A percentile compares a stretch with the other conserved stretches of the same genome.
These are phyloP conservation scores for Sitophilus oryzae DNA, from an alignment of 1,140 invertebrate genomes.

Conservation along the genomic window DNA sequence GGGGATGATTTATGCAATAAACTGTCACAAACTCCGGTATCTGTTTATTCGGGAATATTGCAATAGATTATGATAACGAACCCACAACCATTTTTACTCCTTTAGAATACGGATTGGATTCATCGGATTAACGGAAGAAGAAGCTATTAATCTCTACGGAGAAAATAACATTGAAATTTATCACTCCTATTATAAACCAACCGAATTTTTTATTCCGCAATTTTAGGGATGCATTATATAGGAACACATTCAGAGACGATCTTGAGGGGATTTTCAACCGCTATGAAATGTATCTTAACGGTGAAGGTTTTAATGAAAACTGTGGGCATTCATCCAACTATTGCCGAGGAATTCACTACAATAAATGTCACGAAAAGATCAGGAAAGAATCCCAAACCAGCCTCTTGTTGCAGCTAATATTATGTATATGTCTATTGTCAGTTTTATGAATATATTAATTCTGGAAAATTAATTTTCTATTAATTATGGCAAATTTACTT, in stretches of 20 bases:
- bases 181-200: conserved; percentile 89
- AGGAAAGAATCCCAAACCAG: conserved; percentile 73
- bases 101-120: conserved; percentile 91
- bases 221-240: conserved; percentile 92
- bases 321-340: conserved; percentile 95
- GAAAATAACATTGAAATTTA: conserved; percentile 76
- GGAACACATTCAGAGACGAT: conserved; percentile 96
- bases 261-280: conserved; percentile 90
- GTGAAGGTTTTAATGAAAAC: conserved; percentile 83
- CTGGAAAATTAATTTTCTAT: too few relatives aligned
- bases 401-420: conserved; percentile 79
- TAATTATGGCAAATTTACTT: too few relatives aligned
- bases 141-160: conserved; percentile 60
- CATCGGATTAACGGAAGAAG: conserved; percentile 90
- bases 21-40: conserved; percentile 93
- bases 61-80: conserved; percentile 87
- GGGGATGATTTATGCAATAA: conserved; percentile 86
- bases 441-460: too few relatives aligned
- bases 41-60: conserved; percentile 87
- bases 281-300: conserved; percentile 79
- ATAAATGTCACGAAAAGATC: conserved; percentile 75
- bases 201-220: conserved; percentile 93
- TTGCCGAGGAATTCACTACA: conserved; percentile 83
- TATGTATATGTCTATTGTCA: too few relatives aligned
- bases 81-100: conserved; percentile 97